These are phyloP conservation scores for Tinea trinotella DNA, from an alignment of 2,888 invertebrate species.

Conservation along the genomic window DNA sequence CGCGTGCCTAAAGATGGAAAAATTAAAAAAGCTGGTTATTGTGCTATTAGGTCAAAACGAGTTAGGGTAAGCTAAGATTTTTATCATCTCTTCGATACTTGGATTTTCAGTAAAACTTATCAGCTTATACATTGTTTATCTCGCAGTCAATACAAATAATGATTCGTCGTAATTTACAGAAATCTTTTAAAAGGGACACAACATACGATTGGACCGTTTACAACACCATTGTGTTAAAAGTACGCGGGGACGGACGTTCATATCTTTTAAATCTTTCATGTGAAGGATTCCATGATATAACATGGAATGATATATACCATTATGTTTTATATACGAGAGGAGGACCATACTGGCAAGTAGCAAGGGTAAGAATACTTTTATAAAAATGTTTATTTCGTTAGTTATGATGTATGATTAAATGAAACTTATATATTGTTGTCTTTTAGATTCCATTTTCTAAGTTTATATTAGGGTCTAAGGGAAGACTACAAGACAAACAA, in stretches of 20 bases:
- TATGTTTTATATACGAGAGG: conserved; percentile 94
- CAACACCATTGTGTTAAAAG: conserved; percentile 80
- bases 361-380: conserved; percentile 72
- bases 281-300: conserved; percentile 84
- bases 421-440: too few species aligned
- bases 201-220: conserved; percentile 84
- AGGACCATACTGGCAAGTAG: conserved; percentile 98
- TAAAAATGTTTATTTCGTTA: too few species aligned
- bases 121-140: conserved; percentile 9
- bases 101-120: not conserved
- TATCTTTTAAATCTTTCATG: conserved; percentile 87
- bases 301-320: conserved; percentile 91
- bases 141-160: too few species aligned
- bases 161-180: conserved; percentile 71
- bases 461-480: conserved; percentile 87
- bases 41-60: conserved; percentile 80
- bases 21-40: conserved; percentile 85
- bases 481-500: conserved; percentile 89
- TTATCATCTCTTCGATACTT: not conserved
- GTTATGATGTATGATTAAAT: too few species aligned
- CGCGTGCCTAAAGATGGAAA: conserved; percentile 86
- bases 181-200: conserved; percentile 83
- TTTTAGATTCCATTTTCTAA: conserved; percentile 95
- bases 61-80: conserved; percentile 74
- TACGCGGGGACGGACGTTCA: conserved; percentile 94